These are phyloP conservation scores for Erethizon dorsatum DNA, from an alignment of 2,797 vertebrate genomes.

Conservation along the genomic window DNA sequence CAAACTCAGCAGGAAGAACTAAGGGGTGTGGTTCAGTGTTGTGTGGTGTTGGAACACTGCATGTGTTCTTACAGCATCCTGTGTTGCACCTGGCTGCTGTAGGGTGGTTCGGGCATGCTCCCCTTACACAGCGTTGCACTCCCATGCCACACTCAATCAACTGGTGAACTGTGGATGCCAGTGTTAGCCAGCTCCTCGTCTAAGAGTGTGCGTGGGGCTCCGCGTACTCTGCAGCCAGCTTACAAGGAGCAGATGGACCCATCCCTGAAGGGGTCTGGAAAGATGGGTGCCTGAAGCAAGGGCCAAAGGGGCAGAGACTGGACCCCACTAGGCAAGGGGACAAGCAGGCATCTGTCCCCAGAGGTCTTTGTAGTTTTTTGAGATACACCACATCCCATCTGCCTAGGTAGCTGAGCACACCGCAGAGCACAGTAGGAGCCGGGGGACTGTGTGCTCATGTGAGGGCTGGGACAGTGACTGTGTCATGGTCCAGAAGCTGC, in stretches of 20 bases:
- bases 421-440: neutral
- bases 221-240: neutral
- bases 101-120: rapidly evolving
- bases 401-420: neutral
- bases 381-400: neutral
- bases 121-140: rapidly evolving
- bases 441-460: neutral
- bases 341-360: neutral
- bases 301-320: neutral
- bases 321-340: neutral
- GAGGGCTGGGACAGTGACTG: neutral
- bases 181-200: neutral
- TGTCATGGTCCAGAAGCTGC: neutral
- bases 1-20: neutral
- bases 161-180: neutral
- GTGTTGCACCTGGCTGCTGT: neutral
- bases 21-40: neutral
- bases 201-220: neutral
- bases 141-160: neutral
- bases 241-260: too few species aligned
- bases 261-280: neutral
- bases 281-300: neutral
- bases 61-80: neutral
- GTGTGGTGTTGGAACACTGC: too few species aligned
- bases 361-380: neutral